Conservation (phyloP, 2,888 invertebrate genomes). For the Toxonevra muliebris region DNA sequence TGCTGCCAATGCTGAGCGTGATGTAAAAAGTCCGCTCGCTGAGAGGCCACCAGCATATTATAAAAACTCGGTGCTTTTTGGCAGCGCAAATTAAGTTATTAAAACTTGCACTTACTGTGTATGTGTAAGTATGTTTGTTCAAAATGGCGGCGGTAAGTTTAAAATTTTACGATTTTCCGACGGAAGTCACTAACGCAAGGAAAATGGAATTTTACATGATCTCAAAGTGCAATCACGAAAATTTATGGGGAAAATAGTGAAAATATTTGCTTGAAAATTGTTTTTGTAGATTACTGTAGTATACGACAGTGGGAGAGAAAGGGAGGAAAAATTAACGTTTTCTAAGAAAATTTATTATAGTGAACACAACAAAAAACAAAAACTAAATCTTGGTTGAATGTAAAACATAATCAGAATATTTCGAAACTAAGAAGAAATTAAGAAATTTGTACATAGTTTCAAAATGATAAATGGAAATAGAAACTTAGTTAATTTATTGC, state of each 20-base stretch:
- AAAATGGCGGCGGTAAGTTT: neutral
- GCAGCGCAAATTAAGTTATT: constrained; percentile 78
- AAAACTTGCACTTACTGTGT: neutral
- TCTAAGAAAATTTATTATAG: neutral
- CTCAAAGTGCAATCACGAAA: constrained; percentile 58
- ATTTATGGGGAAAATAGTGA: constrained; percentile 7
- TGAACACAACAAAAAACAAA: neutral
- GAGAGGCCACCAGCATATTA: constrained; percentile 81
- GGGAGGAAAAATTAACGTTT: neutral
- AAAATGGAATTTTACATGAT: constrained; percentile 42
- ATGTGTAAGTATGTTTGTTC: neutral
- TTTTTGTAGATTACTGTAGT: constrained; percentile 3
- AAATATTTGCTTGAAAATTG: constrained; percentile 11
- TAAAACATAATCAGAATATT: constrained; percentile 2
- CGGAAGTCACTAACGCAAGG: constrained; percentile 11
- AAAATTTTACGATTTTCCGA: constrained; percentile 31
- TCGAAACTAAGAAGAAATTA: neutral
- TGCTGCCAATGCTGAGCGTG: constrained; percentile 80
- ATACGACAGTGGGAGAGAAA: constrained; percentile 6
- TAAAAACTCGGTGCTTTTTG: constrained; percentile 89
- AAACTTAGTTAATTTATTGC: neutral
- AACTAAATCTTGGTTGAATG: neutral
- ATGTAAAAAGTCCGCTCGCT: constrained; percentile 86
- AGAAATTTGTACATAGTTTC: neutral
- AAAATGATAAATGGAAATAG: neutral